A percentile compares a stretch with the other conserved stretches of the same genome.
Conservation (phyloP, 2,797 vertebrate genomes). For the Arnoldichthys spilopterus region DNA sequence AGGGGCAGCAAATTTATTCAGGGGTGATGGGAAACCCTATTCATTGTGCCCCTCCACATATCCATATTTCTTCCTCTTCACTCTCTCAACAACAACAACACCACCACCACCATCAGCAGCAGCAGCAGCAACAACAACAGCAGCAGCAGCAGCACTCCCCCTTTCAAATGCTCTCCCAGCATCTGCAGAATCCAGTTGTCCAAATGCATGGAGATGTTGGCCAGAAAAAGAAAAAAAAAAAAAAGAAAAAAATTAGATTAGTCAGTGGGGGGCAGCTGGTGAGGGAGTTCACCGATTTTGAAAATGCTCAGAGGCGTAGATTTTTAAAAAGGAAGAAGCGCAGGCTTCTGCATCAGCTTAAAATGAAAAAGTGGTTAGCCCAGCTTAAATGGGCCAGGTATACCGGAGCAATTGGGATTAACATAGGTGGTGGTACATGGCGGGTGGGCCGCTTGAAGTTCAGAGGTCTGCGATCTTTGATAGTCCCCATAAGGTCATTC, state of each 20-base stretch:
- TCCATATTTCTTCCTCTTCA: slow-evolving; percentile 56
- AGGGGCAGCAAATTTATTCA: slow-evolving; percentile 59
- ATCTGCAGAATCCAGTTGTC: slow-evolving; percentile 64
- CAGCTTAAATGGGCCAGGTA: slow-evolving; percentile 71
- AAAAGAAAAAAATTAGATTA: slow-evolving; percentile 75
- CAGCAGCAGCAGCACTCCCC: slow-evolving; percentile 62
- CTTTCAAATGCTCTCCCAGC: slow-evolving; percentile 73
- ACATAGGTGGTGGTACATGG: slow-evolving; percentile 69
- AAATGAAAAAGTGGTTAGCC: slow-evolving; percentile 75
- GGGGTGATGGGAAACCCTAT: slow-evolving; percentile 52
- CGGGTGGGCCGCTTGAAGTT: slow-evolving; percentile 71
- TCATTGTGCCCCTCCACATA: slow-evolving; percentile 56
- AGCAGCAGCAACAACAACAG: slow-evolving; percentile 56
- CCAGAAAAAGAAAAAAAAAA: slow-evolving; percentile 75
- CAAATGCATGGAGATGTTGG: slow-evolving; percentile 64
- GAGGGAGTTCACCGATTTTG: slow-evolving; percentile 73
- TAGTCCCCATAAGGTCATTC: slow-evolving; percentile 75
- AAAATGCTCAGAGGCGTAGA: slow-evolving; percentile 70
- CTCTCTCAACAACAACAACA: slow-evolving; percentile 65
- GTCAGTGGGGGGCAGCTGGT: slow-evolving; percentile 74
- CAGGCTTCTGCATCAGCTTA: slow-evolving; percentile 72
- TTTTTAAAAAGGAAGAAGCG: slow-evolving; percentile 68
- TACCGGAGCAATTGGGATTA: slow-evolving; percentile 58
- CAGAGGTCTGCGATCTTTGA: slow-evolving; percentile 73
- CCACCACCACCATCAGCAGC: slow-evolving; percentile 66